Percentiles rank a stretch among this genome's conserved stretches.
These are phyloP conservation scores for Pseudochromis fuscus DNA, from an alignment of 2,797 vertebrate genomes.

Conservation along the genomic window DNA sequence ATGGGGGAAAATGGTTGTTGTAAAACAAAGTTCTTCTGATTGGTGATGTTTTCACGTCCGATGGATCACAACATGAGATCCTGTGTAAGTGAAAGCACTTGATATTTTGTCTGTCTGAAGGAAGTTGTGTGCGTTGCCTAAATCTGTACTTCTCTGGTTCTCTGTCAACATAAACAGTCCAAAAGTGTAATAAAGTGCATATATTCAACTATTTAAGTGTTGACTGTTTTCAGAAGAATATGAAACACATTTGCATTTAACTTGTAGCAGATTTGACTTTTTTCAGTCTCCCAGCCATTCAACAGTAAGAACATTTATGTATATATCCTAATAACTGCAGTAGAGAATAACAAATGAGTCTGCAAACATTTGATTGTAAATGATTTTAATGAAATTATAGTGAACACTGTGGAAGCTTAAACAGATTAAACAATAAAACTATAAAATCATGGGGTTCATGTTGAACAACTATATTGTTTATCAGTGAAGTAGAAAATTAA, in stretches of 20 bases:
- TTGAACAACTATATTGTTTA: not conserved
- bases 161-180: conserved; percentile 58
- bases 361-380: not conserved
- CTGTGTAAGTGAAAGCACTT: conserved; percentile 45
- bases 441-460: not conserved
- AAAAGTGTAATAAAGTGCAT: conserved; percentile 63
- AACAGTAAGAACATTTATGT: too few species aligned
- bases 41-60: conserved; percentile 22
- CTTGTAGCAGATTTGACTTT: too few species aligned
- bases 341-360: not conserved
- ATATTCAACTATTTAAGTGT: conserved; percentile 36
- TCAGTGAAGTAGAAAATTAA: not conserved
- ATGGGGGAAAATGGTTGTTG: conserved; percentile 7
- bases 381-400: not conserved
- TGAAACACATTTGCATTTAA: not conserved
- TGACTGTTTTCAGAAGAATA: not conserved
- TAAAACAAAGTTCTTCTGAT: conserved; percentile 12
- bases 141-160: conserved; percentile 56
- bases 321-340: too few species aligned
- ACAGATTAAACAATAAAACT: not conserved
- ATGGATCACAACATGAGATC: conserved; percentile 19
- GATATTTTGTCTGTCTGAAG: conserved; percentile 40
- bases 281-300: too few species aligned
- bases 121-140: conserved; percentile 29
- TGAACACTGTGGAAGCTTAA: not conserved